Percentiles rank a stretch among this genome's conserved stretches.
Conservation (phyloP, 2,113 vertebrate species). For the Hirundichthys speculiger region DNA sequence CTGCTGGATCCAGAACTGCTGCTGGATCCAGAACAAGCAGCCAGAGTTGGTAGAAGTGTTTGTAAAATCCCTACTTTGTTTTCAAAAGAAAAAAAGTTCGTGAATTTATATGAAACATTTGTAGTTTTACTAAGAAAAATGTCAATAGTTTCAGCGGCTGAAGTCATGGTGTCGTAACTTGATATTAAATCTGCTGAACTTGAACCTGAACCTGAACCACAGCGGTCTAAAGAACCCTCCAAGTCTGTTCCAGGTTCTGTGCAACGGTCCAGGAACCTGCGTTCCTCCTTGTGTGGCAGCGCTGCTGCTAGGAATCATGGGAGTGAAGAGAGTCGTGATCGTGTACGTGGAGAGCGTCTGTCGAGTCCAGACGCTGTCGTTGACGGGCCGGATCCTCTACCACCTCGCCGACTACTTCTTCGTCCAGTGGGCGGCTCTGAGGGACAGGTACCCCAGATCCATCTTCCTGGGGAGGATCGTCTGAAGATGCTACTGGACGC, state of each 20-base stretch:
- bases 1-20: too few species aligned
- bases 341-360: conserved; percentile 96
- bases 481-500: conserved; percentile 72
- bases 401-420: conserved; percentile 90
- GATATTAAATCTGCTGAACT: too few species aligned
- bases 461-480: conserved; percentile 92
- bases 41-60: too few species aligned
- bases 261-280: conserved; percentile 96
- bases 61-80: too few species aligned
- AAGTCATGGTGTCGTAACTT: too few species aligned
- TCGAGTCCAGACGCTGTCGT: conserved; percentile 90
- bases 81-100: too few species aligned
- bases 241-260: conserved; percentile 87
- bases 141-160: too few species aligned
- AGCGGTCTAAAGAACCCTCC: neutral
- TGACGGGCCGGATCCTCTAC: conserved; percentile 92
- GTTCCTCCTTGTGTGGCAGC: conserved; percentile 89
- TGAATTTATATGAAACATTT: too few species aligned
- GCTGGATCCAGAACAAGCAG: too few species aligned
- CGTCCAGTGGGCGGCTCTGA: conserved; percentile 91
- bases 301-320: conserved; percentile 87
- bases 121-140: too few species aligned
- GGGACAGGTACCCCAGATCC: conserved; percentile 89
- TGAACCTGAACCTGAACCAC: too few species aligned
- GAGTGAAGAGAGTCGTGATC: conserved; percentile 89